Base-by-base conservation (phyloP, 2,113 vertebrate genomes). In the Burhinus bistriatus region DNA sequence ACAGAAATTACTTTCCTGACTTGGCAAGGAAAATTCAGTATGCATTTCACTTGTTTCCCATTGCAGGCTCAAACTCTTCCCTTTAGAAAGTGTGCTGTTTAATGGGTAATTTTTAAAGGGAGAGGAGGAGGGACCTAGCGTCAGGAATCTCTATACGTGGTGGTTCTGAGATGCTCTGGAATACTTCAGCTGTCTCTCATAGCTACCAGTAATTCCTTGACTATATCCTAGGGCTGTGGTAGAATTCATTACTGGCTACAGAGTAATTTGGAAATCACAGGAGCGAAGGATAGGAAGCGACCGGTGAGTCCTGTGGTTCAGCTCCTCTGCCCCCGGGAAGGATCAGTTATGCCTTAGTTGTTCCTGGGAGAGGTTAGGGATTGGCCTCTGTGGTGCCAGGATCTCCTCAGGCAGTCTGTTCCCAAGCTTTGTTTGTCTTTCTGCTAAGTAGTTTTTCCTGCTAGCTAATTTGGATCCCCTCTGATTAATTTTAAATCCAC, bases 201-300 rank as follows among this genome's bases (percentile, higher is more conserved):
- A 73, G 54, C 62, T 86, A 45, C 45, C 81, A 47, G 62, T 36
- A 45, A 86, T 62, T 87, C 65, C 80, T 79, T 79, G 82, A 57
- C 70, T 49, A 0, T 73, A 25, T 17, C 40, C 14, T 21, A 36
- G 79, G 72, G n/a, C 83, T 88, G 32, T 20, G 32, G 34, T 58
- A 59, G 69, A 76, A 76, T 75, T 89, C 15, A 3, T 82, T 76
- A 34, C 42, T 19, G 51, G 47, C 81, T 90, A 8, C 51, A 16
- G 26, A 62, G 32, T 62, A n/a, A 38, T 15, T 64, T 78, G 52
- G 34, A 87, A 85, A 55, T 68, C n/a, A 45, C 11, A 51, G 65
- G 61, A 59, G 20, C 8, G 17, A 45, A 87, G 73, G 51, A 36
- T 0, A 0, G 32, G 47, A 71, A 59, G 17, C 2, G 13, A 38